These are phyloP conservation scores for Ptyas mucosa DNA, from an alignment of 2,113 vertebrate species.

Conservation along the genomic window DNA sequence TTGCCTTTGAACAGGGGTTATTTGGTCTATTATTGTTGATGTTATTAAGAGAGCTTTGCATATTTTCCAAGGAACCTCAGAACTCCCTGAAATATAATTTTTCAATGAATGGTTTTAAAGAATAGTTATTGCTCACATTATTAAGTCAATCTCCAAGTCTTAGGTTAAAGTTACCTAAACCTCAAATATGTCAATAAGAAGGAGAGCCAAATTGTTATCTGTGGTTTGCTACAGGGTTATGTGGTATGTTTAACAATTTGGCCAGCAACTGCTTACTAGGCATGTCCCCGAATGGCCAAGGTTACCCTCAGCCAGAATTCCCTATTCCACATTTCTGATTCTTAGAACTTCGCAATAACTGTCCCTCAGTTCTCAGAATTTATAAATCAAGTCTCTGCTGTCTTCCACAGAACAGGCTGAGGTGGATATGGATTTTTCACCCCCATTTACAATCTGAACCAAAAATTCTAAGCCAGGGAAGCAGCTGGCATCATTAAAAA, in stretches of 20 bases:
- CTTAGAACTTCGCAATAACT: constrained; percentile 60
- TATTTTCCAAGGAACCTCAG: not conserved
- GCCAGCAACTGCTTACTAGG: not conserved
- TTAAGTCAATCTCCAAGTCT: not conserved
- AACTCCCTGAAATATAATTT: constrained; percentile 10
- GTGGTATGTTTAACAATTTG: not conserved
- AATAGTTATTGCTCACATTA: not conserved
- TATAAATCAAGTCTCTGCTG: constrained; percentile 68
- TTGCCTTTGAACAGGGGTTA: not conserved
- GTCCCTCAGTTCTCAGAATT: constrained; percentile 53
- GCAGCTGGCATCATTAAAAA: constrained; percentile 80
- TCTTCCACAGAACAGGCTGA: constrained; percentile 70
- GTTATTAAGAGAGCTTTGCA: not conserved
- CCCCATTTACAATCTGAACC: constrained; percentile 80
- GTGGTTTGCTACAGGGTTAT: constrained; percentile 6
- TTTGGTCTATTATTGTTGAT: not conserved
- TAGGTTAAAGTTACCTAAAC: constrained; percentile 15
- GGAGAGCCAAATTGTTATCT: not conserved
- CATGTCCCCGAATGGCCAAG: not conserved
- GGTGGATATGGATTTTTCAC: constrained; percentile 76
- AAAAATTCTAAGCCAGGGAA: constrained; percentile 77
- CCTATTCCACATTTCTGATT: constrained; percentile 32
- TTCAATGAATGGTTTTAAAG: constrained; percentile 27
- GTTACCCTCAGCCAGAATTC: not conserved
- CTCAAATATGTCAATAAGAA: not conserved